phyloP scores from a whole-genome alignment of 2,797 vertebrate species.

The Pelochelys cantorii region DNA sequence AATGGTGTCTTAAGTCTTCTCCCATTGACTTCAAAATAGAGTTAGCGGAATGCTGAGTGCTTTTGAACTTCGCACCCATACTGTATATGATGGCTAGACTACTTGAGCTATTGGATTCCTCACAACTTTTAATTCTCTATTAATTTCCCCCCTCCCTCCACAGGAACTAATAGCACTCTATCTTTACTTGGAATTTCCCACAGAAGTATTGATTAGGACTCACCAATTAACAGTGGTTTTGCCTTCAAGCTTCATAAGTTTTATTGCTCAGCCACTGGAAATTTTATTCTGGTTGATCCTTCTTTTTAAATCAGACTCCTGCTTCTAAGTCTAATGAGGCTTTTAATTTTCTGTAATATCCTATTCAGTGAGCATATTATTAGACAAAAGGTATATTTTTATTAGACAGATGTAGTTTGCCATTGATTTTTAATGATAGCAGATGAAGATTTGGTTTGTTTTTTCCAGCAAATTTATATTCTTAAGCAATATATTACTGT shows the following conservation, averaged over 20 bases:
- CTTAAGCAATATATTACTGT: neutral
- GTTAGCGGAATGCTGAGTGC: neutral
- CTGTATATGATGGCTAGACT: neutral
- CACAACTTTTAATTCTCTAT: neutral
- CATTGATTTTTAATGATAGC: neutral
- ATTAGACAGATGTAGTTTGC: neutral
- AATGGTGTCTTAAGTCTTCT: neutral
- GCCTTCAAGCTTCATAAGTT: neutral
- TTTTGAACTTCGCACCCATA: neutral
- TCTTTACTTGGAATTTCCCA: neutral
- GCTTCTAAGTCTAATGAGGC: neutral
- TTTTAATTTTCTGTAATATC: neutral
- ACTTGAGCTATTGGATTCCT: neutral
- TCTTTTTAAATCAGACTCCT: neutral
- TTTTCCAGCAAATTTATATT: slow-evolving; percentile 1
- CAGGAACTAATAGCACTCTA: neutral
- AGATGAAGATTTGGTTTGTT: neutral
- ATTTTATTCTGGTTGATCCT: neutral
- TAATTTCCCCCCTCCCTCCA: neutral
- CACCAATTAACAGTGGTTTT: neutral
- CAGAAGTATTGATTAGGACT: neutral
- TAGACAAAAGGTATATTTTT: neutral
- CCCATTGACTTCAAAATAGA: neutral
- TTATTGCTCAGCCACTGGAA: neutral
- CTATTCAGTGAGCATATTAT: neutral